phyloP scores from a whole-genome alignment of 92 coral and sea anemone genomes.

The Palythoa grandis region DNA sequence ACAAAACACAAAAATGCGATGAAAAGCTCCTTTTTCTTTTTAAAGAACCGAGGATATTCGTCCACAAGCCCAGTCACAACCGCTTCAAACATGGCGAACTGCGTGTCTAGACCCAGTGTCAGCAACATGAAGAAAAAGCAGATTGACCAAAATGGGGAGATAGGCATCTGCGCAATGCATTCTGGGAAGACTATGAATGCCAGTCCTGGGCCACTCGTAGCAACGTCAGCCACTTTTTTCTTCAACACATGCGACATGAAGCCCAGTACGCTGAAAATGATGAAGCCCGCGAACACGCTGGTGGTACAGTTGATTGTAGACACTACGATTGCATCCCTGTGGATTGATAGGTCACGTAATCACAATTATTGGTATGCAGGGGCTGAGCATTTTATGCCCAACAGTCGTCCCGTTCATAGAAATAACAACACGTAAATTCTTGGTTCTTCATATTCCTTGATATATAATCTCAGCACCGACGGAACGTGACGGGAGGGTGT shows the following conservation, averaged over 20 bases:
- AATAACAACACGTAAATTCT: too few species aligned
- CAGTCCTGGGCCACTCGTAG: conserved; percentile 95
- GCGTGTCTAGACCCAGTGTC: conserved; percentile 97
- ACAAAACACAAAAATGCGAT: conserved; percentile 83
- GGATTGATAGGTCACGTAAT: not conserved
- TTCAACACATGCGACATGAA: conserved; percentile 97
- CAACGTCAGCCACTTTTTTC: conserved; percentile 86
- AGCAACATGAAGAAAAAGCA: conserved; percentile 96
- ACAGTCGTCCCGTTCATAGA: too few species aligned
- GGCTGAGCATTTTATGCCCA: too few species aligned
- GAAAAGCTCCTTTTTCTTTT: conserved; percentile 85
- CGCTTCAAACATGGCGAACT: conserved; percentile 99
- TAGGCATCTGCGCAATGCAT: conserved; percentile 99
- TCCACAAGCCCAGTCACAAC: conserved; percentile 99
- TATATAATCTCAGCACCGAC: too few species aligned
- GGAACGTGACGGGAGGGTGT: too few species aligned
- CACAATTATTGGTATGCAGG: not conserved
- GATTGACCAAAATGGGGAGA: conserved; percentile 97
- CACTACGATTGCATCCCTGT: conserved; percentile 94
- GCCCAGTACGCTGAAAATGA: conserved; percentile 98
- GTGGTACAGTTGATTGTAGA: conserved; percentile 95
- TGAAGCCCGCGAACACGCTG: conserved; percentile 95
- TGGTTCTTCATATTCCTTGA: too few species aligned
- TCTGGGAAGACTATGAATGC: conserved; percentile 99
- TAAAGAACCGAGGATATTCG: conserved; percentile 80